Evolutionary conservation across 2,797 vertebrate genomes (phyloP).

Genomic region (Rhabdophis nuchalis): DNA sequence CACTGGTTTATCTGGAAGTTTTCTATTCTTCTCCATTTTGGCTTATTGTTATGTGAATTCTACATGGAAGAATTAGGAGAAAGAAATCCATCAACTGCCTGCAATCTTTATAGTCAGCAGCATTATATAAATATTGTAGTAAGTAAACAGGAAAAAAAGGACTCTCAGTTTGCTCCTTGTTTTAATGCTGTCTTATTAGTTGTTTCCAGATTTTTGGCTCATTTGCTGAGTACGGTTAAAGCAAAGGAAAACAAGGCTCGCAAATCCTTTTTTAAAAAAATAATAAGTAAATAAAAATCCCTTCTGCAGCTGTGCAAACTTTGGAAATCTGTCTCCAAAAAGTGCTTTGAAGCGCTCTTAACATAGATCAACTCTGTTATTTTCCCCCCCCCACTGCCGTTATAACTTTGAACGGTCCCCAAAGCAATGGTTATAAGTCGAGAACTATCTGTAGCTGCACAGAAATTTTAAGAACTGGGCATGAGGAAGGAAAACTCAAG

Average conservation of each 20-base stretch:
- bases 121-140: background rate
- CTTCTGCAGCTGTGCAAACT: background rate
- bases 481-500: too few relatives aligned
- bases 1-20: background rate
- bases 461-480: too few relatives aligned
- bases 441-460: background rate
- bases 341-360: background rate
- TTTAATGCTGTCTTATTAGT: background rate
- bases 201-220: background rate
- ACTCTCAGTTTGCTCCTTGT: background rate
- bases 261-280: background rate
- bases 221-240: background rate
- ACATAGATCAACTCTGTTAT: too few relatives aligned
- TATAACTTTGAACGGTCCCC: background rate
- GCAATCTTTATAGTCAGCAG: background rate
- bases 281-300: background rate
- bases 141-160: background rate
- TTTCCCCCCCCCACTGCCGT: too few relatives aligned
- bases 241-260: background rate
- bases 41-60: background rate
- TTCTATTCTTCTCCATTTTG: background rate
- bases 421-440: background rate
- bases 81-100: background rate
- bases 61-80: background rate
- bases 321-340: background rate